phyloP scores from a whole-genome alignment of 2,888 invertebrate species.

The Pseudococcus jackbeardsleyi region DNA sequence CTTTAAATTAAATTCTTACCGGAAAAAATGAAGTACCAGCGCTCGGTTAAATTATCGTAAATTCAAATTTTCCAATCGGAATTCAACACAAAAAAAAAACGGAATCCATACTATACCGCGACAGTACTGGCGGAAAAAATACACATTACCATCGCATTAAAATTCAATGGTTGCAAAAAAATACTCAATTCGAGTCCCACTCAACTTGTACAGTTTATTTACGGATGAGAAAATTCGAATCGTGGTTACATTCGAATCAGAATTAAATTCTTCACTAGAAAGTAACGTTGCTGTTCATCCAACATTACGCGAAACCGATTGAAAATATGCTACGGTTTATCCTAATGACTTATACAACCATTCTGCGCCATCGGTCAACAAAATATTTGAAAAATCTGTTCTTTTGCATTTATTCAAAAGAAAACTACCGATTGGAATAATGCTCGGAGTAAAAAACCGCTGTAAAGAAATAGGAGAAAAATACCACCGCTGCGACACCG shows the following conservation, averaged over 20 bases:
- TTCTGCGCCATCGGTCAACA: slow-evolving; percentile 12
- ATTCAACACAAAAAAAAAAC: neutral
- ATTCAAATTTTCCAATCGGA: neutral
- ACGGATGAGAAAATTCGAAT: slow-evolving; percentile 10
- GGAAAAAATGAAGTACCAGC: neutral
- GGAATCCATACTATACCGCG: neutral
- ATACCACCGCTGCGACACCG: neutral
- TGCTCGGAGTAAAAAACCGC: neutral
- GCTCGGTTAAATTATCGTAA: neutral
- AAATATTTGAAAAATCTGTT: slow-evolving; percentile 26
- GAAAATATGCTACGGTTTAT: neutral
- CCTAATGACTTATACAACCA: slow-evolving; percentile 11
- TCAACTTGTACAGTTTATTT: slow-evolving; percentile 40
- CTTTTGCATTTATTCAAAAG: slow-evolving; percentile 4
- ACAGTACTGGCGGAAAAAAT: slow-evolving; percentile 1
- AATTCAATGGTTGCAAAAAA: slow-evolving; percentile 35
- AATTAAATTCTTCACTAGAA: neutral
- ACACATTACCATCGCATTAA: slow-evolving; percentile 35
- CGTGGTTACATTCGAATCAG: slow-evolving; percentile 12
- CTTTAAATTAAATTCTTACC: neutral
- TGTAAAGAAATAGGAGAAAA: neutral
- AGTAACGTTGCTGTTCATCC: neutral
- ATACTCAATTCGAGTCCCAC: slow-evolving; percentile 17
- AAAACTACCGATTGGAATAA: neutral
- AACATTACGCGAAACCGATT: neutral